Conservation (phyloP, 2,888 invertebrate species). For the Calephelis perditalis region DNA sequence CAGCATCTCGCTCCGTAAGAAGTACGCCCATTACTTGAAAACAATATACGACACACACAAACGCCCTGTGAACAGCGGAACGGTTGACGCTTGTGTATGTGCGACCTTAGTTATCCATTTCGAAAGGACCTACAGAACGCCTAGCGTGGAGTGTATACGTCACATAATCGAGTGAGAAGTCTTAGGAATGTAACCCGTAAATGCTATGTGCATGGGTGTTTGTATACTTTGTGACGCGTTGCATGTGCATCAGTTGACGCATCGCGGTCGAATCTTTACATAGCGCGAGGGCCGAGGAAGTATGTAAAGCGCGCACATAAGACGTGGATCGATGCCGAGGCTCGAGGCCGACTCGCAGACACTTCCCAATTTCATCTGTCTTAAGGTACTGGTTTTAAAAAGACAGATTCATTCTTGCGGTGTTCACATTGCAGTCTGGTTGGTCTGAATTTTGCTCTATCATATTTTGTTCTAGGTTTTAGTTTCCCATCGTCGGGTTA, state of each 20-base stretch:
- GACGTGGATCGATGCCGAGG: conserved; percentile 68
- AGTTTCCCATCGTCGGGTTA: too few species aligned
- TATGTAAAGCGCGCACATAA: conserved; percentile 67
- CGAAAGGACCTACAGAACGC: conserved; percentile 23
- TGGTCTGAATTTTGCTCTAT: too few species aligned
- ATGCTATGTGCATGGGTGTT: conserved; percentile 33
- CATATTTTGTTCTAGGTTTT: too few species aligned
- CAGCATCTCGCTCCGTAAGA: conserved; percentile 9
- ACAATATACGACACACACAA: conserved; percentile 18
- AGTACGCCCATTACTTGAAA: conserved; percentile 8
- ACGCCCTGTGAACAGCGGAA: conserved; percentile 5
- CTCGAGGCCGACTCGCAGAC: conserved; percentile 48
- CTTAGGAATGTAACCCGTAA: conserved; percentile 32
- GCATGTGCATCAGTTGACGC: conserved; percentile 72
- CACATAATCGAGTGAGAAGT: conserved; percentile 31
- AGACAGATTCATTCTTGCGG: conserved; percentile 1
- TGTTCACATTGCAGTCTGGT: background rate
- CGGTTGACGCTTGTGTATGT: conserved; percentile 9
- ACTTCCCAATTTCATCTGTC: conserved; percentile 32
- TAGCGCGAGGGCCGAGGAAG: conserved; percentile 56
- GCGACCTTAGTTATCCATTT: conserved; percentile 19
- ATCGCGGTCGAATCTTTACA: conserved; percentile 73
- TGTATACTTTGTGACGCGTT: conserved; percentile 45
- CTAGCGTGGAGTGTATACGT: conserved; percentile 38
- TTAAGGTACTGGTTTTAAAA: conserved; percentile 23